Base-by-base conservation (phyloP, 2,113 vertebrate genomes). In the Nycticebus coucang region DNA sequence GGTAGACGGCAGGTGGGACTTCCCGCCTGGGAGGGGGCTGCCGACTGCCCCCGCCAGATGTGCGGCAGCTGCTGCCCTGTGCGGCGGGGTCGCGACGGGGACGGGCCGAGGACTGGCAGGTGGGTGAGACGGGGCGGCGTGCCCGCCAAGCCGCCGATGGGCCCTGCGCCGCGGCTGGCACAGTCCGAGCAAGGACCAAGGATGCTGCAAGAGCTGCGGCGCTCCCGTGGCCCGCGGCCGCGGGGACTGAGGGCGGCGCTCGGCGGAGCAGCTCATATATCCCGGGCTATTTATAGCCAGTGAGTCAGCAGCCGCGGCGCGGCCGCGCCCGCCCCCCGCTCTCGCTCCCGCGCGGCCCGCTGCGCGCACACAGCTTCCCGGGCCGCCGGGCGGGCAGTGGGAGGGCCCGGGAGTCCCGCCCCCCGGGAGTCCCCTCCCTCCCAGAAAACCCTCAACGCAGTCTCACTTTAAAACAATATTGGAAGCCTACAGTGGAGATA, bases 201-300 rank as follows among this genome's bases (percentile, higher is more conserved):
- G 41, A 80, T 5, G 30, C 37, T 6, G 0, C 11, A 12, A 75
- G 15, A 28, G 21, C 24, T 4, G 55, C 74, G 7, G 55, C 77
- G n/a, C 74, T 74, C 74, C 68, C 8, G 45, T 0, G 91, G 45
- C 78, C 91, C 45, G 88, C 87, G 64, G 82, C 94, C 41, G 88
- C 92, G 93, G 91, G 71, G 68, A 97, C 97, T 97, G 97, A 97
- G 94, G 96, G 97, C 82, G 96, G 93, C 78, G 92, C 87, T 94
- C 68, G 5, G 62, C 45, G 8, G 35, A 30, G 94, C 91, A 0
- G 89, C 96, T 89, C 91, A 87, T 97, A 97, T 97, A 97, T 97
- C 96, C 89, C 82, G 15, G 91, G 96, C 97, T 97, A 97, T 97
- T 97, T 97, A 97, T 97, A 97, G 97, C 97, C 62, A 80, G 94